Percentiles rank a stretch among this genome's conserved stretches.
Evolutionary conservation across 2,113 vertebrate genomes (phyloP).

Genomic region (Benitochromis conjunctus): DNA sequence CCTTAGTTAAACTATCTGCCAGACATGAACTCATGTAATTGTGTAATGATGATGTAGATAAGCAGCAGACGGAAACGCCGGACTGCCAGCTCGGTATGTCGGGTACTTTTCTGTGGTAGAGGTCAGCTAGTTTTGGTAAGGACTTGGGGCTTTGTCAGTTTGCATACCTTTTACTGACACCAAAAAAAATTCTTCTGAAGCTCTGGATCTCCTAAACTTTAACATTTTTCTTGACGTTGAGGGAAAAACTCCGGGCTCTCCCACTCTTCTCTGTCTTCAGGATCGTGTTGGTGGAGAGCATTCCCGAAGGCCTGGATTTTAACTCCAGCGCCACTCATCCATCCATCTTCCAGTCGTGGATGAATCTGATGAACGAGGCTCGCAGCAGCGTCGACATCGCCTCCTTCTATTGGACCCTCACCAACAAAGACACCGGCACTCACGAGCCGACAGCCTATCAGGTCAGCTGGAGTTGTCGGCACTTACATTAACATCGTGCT

Average conservation of each 20-base stretch:
- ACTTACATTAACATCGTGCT: background rate
- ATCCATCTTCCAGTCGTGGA: conserved; percentile 81
- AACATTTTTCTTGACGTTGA: background rate
- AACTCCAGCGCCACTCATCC: conserved; percentile 68
- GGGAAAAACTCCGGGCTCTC: background rate
- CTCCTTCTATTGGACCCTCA: conserved; percentile 95
- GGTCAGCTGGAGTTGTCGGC: conserved; percentile 52
- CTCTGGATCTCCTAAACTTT: too few species aligned
- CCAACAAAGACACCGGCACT: conserved; percentile 81
- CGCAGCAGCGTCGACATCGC: conserved; percentile 85
- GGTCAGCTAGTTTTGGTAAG: too few species aligned
- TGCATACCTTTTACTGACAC: too few species aligned
- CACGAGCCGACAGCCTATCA: conserved; percentile 77
- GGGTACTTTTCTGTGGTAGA: too few species aligned
- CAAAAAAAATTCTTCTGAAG: background rate
- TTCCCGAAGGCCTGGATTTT: conserved; percentile 82
- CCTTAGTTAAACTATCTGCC: background rate
- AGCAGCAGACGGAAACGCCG: background rate
- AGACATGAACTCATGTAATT: fast-evolving
- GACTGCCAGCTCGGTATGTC: too few species aligned
- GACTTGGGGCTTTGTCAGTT: too few species aligned
- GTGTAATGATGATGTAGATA: background rate
- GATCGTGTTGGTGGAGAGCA: conserved; percentile 84
- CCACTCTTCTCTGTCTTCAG: conserved; percentile 45
- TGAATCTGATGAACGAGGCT: conserved; percentile 69